Evolutionary conservation across 2,797 vertebrate genomes (phyloP), one percentile per base, ranked within the genome.

Genomic region (Vireo griseus): DNA sequence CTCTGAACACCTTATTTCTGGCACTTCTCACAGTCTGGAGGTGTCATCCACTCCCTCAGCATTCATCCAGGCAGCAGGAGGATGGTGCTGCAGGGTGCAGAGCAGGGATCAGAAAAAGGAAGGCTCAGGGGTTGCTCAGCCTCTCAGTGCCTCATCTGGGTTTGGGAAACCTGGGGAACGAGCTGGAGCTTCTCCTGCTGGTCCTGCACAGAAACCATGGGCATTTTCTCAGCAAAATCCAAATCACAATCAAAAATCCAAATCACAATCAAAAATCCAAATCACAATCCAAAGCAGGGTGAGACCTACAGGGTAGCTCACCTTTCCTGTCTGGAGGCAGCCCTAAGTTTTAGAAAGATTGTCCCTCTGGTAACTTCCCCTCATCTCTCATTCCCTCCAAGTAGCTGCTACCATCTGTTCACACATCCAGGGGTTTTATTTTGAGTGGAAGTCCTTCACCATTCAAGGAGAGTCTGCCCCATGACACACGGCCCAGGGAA

Each of bases 281-380:
- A n/a, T n/a, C n/a, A 25, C 10, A 31, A 75, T 25, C 73, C 73
- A 24, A 52, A 66, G 77, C 65, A 37, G 65, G 65, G 68, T 45
- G 65, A 79, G 54, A 63, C 11, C 11, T 29, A 3, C 16, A 33
- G 40, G 25, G n/a, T 0, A 42, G 45, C 45, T 80, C 69, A 68
- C 65, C 59, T 76, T 80, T 80, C 69, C 89, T 45, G 47, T 69
- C 55, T 74, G 48, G n/a, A 74, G 48, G 44, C 44, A 90, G 35
- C n/a, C 12, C 29, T 20, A 25, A 74, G 25, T 39, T 50, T 69
- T 62, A 69, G 33, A 74, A 80, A 19, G 31, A 68, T 17, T 33
- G 33, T 51, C 72, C 39, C 68, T 88, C 45, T 68, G 67, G 35
- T 61, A 54, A 55, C 72, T 86, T 40, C 42, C 31, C 42, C 25